Conservation (phyloP, 1,140 invertebrate species). For the Papilio polyxenes region DNA sequence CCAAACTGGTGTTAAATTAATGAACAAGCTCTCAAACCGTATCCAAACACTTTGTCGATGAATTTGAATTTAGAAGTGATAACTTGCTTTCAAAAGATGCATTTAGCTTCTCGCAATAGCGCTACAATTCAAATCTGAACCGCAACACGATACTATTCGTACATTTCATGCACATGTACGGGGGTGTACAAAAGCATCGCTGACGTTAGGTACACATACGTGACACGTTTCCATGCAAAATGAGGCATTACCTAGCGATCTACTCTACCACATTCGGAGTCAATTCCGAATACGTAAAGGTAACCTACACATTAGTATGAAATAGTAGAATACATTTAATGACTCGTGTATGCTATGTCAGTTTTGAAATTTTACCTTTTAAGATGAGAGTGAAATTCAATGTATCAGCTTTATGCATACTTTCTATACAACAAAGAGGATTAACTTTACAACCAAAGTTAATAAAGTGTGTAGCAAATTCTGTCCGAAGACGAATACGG, state of each 20-base stretch:
- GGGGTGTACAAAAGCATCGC: background rate
- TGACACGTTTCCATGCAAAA: conserved; percentile 14
- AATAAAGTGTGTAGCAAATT: background rate
- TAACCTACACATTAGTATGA: background rate
- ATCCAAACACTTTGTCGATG: background rate
- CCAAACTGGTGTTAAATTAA: too few relatives aligned
- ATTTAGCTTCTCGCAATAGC: background rate
- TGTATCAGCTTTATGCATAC: too few relatives aligned
- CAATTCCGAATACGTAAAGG: background rate
- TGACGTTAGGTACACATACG: conserved; percentile 10
- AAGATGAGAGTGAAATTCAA: too few relatives aligned
- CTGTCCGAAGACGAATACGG: background rate
- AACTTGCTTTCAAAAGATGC: background rate
- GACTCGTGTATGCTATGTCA: too few relatives aligned
- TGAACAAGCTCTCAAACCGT: background rate
- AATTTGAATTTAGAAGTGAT: background rate
- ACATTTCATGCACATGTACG: background rate
- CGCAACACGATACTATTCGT: background rate
- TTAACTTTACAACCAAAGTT: too few relatives aligned
- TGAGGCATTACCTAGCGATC: conserved; percentile 14
- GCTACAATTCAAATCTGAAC: background rate
- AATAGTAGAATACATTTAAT: too few relatives aligned
- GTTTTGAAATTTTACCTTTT: too few relatives aligned
- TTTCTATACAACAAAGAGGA: too few relatives aligned
- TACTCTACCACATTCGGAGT: conserved; percentile 8